Evolutionary conservation across 2,888 invertebrate genomes (phyloP).

Genomic region (Oscheius onirici): DNA sequence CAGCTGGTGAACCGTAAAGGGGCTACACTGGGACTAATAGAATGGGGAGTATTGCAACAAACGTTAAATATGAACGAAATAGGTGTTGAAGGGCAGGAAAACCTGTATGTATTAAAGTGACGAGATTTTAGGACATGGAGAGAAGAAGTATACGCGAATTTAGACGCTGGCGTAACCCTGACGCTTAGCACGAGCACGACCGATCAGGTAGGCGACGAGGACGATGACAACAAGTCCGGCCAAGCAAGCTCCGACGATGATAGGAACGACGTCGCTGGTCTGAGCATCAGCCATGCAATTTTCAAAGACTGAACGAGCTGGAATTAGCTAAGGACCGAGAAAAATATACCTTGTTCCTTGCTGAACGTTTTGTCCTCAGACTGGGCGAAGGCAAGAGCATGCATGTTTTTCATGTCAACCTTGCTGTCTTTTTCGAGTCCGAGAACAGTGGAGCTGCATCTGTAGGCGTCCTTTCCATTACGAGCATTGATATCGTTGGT

Average conservation of each 20-base stretch:
- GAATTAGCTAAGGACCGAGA: too few relatives aligned
- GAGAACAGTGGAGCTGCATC: conserved; percentile 61
- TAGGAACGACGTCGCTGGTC: conserved; percentile 86
- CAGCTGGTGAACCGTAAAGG: too few relatives aligned
- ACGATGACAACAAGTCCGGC: conserved; percentile 89
- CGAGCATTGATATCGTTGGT: conserved; percentile 34
- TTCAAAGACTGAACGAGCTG: conserved; percentile 55
- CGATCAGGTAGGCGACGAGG: conserved; percentile 89
- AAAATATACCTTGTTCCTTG: conserved; percentile 45
- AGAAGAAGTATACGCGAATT: background rate
- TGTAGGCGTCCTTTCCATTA: conserved; percentile 27
- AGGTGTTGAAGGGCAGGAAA: background rate
- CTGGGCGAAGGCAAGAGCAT: conserved; percentile 58
- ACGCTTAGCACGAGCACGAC: conserved; percentile 78
- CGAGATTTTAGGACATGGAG: background rate
- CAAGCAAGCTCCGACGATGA: conserved; percentile 92
- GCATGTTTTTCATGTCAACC: conserved; percentile 55
- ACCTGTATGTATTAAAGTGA: conserved; percentile 22
- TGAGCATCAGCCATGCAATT: conserved; percentile 62
- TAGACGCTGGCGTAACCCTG: conserved; percentile 70
- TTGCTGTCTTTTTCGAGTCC: conserved; percentile 54
- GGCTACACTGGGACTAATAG: too few relatives aligned
- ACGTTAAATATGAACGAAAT: too few relatives aligned
- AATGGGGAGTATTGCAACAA: too few relatives aligned
- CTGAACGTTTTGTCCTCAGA: conserved; percentile 52